These are phyloP conservation scores for Drosophila birchii DNA, from an alignment of 2,888 invertebrate genomes.

Conservation along the genomic window DNA sequence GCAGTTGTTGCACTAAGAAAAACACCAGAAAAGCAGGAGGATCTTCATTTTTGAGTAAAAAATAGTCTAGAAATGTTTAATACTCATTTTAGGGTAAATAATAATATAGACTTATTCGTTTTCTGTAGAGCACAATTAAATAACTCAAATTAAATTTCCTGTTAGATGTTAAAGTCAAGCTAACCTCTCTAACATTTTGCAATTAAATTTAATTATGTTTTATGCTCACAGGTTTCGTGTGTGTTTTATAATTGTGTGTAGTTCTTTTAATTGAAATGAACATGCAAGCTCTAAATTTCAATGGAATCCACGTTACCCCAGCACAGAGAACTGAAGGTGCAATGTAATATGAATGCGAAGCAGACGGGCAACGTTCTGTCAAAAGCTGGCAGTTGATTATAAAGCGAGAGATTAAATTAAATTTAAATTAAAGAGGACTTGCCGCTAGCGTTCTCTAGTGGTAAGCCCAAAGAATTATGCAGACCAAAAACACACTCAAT, in stretches of 20 bases:
- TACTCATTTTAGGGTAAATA: not conserved
- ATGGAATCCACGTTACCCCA: conserved; percentile 22
- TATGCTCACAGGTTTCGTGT: conserved; percentile 10
- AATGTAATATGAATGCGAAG: not conserved
- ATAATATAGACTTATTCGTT: not conserved
- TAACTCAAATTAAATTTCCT: not conserved
- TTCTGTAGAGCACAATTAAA: not conserved
- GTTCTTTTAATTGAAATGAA: conserved; percentile 58
- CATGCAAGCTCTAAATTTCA: conserved; percentile 50
- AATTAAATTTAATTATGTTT: conserved; percentile 71
- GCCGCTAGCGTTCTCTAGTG: not conserved
- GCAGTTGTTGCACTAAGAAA: conserved; percentile 46
- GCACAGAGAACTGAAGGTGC: conserved; percentile 16
- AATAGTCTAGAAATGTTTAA: not conserved
- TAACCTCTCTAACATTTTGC: conserved; percentile 5
- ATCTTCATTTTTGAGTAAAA: not conserved
- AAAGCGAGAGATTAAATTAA: not conserved
- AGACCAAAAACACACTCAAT: conserved; percentile 22
- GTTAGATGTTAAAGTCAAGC: not conserved
- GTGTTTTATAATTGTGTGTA: conserved; percentile 63
- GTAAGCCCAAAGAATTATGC: conserved; percentile 8
- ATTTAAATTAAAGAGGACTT: conserved; percentile 2
- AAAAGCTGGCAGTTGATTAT: conserved; percentile 30
- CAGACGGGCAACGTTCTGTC: conserved; percentile 27
- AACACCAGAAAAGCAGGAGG: conserved; percentile 24